phyloP scores from a whole-genome alignment of 2,888 invertebrate genomes.

The Clepsis dumicolana region DNA sequence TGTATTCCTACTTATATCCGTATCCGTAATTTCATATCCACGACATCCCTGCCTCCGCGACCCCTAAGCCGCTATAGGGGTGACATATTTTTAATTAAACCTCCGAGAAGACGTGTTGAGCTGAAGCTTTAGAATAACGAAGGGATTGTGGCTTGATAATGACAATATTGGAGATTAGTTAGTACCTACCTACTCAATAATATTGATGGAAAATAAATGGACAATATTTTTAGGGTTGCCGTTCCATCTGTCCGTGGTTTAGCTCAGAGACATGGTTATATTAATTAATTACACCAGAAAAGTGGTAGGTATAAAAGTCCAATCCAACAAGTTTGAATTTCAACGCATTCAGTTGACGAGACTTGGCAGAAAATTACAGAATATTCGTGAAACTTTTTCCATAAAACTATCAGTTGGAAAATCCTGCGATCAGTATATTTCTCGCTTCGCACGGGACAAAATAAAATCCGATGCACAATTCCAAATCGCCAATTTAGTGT shows the following conservation, averaged over 20 bases:
- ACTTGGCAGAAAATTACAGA: not conserved
- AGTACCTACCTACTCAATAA: not conserved
- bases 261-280: too few species aligned
- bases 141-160: slow-evolving; percentile 33
- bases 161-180: slow-evolving; percentile 14
- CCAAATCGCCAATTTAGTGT: slow-evolving; percentile 38
- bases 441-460: slow-evolving; percentile 25
- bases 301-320: too few species aligned
- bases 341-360: not conserved
- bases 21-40: too few species aligned
- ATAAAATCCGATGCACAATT: slow-evolving; percentile 41
- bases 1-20: too few species aligned
- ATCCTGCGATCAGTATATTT: slow-evolving; percentile 29
- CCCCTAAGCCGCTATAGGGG: slow-evolving; percentile 25
- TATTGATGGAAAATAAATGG: not conserved
- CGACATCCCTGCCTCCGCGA: slow-evolving; percentile 42
- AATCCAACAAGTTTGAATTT: not conserved
- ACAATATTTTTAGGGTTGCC: not conserved
- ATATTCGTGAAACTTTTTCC: not conserved
- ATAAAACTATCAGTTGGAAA: slow-evolving; percentile 28
- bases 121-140: slow-evolving; percentile 31
- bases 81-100: slow-evolving; percentile 82
- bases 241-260: not conserved
- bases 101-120: slow-evolving; percentile 44
- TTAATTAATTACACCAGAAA: too few species aligned